Conservation (phyloP, 2,113 vertebrate species). For the Brachirus orientalis region DNA sequence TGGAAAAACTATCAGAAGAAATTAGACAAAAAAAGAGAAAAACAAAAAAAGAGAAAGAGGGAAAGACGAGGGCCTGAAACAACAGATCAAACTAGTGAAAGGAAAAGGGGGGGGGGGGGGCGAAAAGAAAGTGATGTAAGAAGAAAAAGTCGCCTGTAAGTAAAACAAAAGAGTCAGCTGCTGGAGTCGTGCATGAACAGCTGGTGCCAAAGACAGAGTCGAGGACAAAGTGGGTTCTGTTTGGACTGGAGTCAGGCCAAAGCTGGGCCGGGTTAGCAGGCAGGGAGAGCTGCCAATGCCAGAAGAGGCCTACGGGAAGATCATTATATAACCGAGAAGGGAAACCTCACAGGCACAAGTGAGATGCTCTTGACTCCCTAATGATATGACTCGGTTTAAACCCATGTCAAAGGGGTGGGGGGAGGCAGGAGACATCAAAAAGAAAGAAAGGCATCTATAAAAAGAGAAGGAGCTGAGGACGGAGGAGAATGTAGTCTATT, state of each 20-base stretch:
- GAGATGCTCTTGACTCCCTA: conserved; percentile 75
- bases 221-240: conserved; percentile 83
- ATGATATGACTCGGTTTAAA: conserved; percentile 74
- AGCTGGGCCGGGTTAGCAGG: conserved; percentile 63
- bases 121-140: conserved; percentile 60
- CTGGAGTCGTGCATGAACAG: conserved; percentile 78
- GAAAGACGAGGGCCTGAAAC: conserved; percentile 9
- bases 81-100: conserved; percentile 56
- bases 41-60: conserved; percentile 32
- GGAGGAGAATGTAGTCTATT: conserved; percentile 55
- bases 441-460: conserved; percentile 66
- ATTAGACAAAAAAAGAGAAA: conserved; percentile 46
- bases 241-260: conserved; percentile 78
- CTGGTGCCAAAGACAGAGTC: conserved; percentile 81
- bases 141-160: conserved; percentile 59
- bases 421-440: conserved; percentile 53
- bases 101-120: conserved; percentile 1
- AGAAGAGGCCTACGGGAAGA: conserved; percentile 68
- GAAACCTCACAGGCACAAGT: conserved; percentile 72
- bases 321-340: conserved; percentile 78
- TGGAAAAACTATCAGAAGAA: conserved; percentile 63
- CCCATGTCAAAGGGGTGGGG: conserved; percentile 57
- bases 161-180: conserved; percentile 83
- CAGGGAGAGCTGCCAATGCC: conserved; percentile 67
- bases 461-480: conserved; percentile 58